A percentile compares a stretch with the other conserved stretches of the same genome.
phyloP scores from a whole-genome alignment of 2,888 invertebrate genomes.

The Podabrus alpinus region DNA sequence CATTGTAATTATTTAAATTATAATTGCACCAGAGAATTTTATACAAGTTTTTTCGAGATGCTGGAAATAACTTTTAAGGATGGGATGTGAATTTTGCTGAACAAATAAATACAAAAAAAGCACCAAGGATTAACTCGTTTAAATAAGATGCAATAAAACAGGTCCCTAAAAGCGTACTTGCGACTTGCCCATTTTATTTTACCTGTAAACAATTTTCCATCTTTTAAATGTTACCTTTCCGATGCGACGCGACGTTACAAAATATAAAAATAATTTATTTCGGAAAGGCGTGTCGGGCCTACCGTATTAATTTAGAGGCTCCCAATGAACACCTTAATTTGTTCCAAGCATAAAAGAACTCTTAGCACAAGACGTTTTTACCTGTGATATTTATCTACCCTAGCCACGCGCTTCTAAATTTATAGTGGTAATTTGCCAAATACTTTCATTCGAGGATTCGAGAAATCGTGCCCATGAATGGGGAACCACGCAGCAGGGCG shows the following conservation, averaged over 20 bases:
- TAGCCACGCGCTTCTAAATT: conserved; percentile 49
- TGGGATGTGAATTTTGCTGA: neutral
- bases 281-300: conserved; percentile 15
- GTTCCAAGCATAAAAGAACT: conserved; percentile 2
- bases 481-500: conserved; percentile 32
- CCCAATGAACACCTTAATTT: conserved; percentile 12
- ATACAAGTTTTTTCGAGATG: neutral
- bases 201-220: neutral
- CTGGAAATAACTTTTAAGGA: neutral
- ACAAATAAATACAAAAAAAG: neutral
- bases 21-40: neutral
- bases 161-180: neutral
- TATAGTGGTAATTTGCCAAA: conserved; percentile 50
- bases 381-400: conserved; percentile 42
- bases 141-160: neutral
- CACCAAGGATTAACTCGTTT: neutral
- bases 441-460: conserved; percentile 37
- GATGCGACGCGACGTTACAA: neutral
- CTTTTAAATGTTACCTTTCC: neutral
- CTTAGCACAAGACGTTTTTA: conserved; percentile 22
- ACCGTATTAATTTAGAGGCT: conserved; percentile 3
- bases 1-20: neutral
- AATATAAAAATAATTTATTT: conserved; percentile 8
- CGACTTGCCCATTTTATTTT: neutral
- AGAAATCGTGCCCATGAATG: conserved; percentile 41